Base-by-base conservation (phyloP, 2,888 invertebrate genomes). In the Agrilus biguttatus region DNA sequence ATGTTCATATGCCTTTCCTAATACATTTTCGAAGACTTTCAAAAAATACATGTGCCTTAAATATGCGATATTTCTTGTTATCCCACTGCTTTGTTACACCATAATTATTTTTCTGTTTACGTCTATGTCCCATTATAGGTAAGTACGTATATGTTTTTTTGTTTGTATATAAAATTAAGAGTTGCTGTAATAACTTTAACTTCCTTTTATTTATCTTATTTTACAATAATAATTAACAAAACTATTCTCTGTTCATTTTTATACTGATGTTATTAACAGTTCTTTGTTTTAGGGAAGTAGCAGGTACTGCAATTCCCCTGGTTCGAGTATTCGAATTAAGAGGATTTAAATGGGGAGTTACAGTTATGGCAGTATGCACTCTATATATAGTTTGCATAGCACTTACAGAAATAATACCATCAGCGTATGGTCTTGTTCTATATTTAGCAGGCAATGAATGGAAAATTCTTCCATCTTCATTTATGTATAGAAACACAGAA, bases 361-460 rank as follows among this genome's bases (percentile, higher is more conserved):
- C 75, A 7, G 62, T 74, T 8, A 66, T 77, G 49, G 75, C 77
- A 2, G 71, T 72, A 1, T 70, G 73, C 17, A 77, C 76, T 0
- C 74, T 78, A 3, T 70, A 72, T 13, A 74, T 75, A 1, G 68
- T 73, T 12, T 73, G 73, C 39, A 60, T 78, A n/a, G 72, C 76
- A n/a, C 59, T 78, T 43, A 76, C 76, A 3, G 77, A 78, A 58
- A 67, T 77, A 1, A 70, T 76, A 46, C 76, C 77, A 0, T 59
- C 71, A 42, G 66, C 75, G 13, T 75, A 74, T 54, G 66, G 67
- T 5, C 65, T 73, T 5, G 62, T 78, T 17, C 73, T 76, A 14
- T 63, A 66, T 14, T 57, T 78, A 44, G 74, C 77, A 1, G 74
- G 74, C 8, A 73, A 73, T 2, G 77, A 77, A 52, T 77, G 77